Percentiles rank a stretch among this genome's conserved stretches.
These are phyloP conservation scores for Cephalopterus ornatus DNA, from an alignment of 2,113 vertebrate species.

Conservation along the genomic window DNA sequence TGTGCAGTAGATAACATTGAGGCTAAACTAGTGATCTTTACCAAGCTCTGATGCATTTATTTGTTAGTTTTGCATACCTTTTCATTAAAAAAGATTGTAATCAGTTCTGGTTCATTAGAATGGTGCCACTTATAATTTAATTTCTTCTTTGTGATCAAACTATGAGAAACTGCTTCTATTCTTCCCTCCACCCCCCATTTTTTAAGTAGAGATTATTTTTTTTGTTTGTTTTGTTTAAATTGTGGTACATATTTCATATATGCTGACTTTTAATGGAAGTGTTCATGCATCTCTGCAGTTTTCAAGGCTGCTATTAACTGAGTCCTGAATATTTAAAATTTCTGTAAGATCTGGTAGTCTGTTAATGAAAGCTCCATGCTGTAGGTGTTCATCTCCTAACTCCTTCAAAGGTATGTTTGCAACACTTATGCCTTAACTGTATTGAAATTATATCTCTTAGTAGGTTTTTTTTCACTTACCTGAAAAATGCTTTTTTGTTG, in stretches of 20 bases:
- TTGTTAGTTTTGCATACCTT: slow-evolving; percentile 67
- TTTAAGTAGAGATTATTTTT: not conserved
- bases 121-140: slow-evolving; percentile 66
- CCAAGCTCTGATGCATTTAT: slow-evolving; percentile 70
- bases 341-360: not conserved
- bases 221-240: not conserved
- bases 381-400: not conserved
- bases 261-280: not conserved
- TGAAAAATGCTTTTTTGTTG: not conserved
- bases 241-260: not conserved
- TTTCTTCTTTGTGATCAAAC: slow-evolving; percentile 58
- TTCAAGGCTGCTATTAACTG: not conserved
- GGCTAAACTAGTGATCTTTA: slow-evolving; percentile 67
- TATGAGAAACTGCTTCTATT: slow-evolving; percentile 21
- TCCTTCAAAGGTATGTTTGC: not conserved
- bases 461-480: not conserved
- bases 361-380: not conserved
- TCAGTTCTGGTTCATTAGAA: slow-evolving; percentile 76
- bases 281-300: not conserved
- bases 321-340: not conserved
- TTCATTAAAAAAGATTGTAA: slow-evolving; percentile 66
- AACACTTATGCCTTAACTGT: not conserved
- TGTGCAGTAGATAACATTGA: slow-evolving; percentile 70
- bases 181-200: not conserved
- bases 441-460: not conserved